A percentile compares a stretch with the other conserved stretches of the same genome.
Evolutionary conservation across 1,140 invertebrate species (phyloP).

Genomic region (Chrysomallon squamiferum): DNA sequence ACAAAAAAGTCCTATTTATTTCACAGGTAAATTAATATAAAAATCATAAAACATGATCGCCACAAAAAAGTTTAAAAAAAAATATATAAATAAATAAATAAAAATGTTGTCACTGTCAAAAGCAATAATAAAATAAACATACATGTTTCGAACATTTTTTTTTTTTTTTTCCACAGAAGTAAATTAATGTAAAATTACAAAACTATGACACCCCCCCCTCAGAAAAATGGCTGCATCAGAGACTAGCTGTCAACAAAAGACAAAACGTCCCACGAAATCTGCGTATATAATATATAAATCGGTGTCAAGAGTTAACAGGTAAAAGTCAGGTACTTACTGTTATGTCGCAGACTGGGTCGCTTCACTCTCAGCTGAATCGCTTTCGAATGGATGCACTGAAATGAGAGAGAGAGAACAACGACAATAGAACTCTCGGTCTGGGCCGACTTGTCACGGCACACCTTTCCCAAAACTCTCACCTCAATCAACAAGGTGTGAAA

Average conservation of each 20-base stretch:
- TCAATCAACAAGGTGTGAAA: too few species aligned
- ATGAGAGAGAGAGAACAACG: slow-evolving; percentile 31
- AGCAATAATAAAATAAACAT: not conserved
- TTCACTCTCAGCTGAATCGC: slow-evolving; percentile 92
- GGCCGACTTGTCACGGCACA: too few species aligned
- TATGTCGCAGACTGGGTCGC: slow-evolving; percentile 80
- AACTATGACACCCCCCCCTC: not conserved
- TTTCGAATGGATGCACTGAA: slow-evolving; percentile 93
- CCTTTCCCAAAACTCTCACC: too few species aligned
- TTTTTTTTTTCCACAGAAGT: not conserved
- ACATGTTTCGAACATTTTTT: not conserved
- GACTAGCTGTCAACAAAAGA: too few species aligned
- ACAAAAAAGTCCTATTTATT: not conserved
- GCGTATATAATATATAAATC: too few species aligned
- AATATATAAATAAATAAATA: not conserved
- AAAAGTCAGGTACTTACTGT: slow-evolving; percentile 75
- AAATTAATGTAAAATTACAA: not conserved
- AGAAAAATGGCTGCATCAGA: not conserved
- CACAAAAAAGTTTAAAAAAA: not conserved
- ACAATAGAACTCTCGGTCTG: too few species aligned
- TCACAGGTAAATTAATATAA: not conserved
- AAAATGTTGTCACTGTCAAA: not conserved
- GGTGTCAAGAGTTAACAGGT: not conserved
- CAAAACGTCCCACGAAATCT: too few species aligned
- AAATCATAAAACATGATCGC: not conserved